Evolutionary conservation across 2,797 vertebrate genomes (phyloP).

Genomic region (Pyrocephalus nanus): DNA sequence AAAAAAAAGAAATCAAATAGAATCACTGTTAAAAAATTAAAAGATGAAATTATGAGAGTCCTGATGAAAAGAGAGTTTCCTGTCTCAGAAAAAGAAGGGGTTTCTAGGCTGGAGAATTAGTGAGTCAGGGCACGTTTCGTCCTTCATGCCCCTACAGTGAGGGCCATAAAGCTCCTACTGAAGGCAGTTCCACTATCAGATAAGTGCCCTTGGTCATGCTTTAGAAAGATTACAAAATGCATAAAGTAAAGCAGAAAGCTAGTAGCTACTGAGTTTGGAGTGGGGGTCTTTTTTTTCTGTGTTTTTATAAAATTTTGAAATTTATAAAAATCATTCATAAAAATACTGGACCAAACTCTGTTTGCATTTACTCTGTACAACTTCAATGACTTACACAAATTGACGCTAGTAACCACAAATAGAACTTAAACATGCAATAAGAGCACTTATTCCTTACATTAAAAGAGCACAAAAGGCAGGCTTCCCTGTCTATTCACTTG

Average conservation of each 20-base stretch:
- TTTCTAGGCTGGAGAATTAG: neutral
- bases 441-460: neutral
- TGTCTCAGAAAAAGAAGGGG: neutral
- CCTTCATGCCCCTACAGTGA: neutral
- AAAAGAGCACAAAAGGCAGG: neutral
- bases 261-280: neutral
- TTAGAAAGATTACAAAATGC: neutral
- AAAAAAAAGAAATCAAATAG: neutral
- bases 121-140: neutral
- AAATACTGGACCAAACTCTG: neutral
- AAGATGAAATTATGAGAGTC: neutral
- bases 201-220: neutral
- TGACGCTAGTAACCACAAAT: neutral
- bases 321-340: neutral
- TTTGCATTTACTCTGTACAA: neutral
- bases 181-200: neutral
- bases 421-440: neutral
- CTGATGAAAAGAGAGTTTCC: neutral
- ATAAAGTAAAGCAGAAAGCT: neutral
- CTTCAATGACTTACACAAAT: neutral
- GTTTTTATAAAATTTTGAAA: neutral
- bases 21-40: neutral
- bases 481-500: neutral
- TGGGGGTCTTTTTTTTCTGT: rapidly evolving
- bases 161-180: neutral